Evolutionary conservation across 2,113 vertebrate genomes (phyloP).

Genomic region (Alethe diademata): DNA sequence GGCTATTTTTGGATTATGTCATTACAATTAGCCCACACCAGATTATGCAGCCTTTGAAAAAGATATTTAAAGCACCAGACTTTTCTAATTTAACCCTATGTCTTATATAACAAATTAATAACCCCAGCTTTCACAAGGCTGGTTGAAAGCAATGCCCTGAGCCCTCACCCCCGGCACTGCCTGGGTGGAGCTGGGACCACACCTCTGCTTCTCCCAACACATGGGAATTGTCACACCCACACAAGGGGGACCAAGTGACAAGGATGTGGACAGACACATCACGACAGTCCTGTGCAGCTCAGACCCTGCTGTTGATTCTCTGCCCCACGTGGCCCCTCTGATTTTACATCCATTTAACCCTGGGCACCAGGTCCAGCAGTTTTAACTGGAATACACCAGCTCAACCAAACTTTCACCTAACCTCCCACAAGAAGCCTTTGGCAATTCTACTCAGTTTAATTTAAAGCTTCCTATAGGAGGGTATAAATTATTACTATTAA

Average conservation of each 20-base stretch:
- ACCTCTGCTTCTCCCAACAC: background rate
- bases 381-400: background rate
- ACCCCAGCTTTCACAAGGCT: background rate
- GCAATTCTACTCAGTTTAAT: background rate
- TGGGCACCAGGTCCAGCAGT: background rate
- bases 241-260: background rate
- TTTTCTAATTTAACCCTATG: conserved; percentile 43
- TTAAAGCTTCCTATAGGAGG: background rate
- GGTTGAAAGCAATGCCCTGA: background rate
- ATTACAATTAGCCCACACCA: conserved; percentile 51
- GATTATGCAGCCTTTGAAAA: conserved; percentile 54
- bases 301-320: background rate
- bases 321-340: background rate
- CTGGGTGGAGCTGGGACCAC: background rate
- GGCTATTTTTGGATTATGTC: conserved; percentile 61
- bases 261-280: background rate
- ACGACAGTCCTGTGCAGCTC: background rate
- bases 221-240: accelerated
- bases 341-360: background rate
- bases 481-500: background rate
- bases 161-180: background rate
- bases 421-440: background rate
- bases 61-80: conserved; percentile 58
- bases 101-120: background rate
- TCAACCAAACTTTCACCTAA: background rate